phyloP scores from a whole-genome alignment of 1,140 invertebrate species.

The Procambarus virginalis region DNA sequence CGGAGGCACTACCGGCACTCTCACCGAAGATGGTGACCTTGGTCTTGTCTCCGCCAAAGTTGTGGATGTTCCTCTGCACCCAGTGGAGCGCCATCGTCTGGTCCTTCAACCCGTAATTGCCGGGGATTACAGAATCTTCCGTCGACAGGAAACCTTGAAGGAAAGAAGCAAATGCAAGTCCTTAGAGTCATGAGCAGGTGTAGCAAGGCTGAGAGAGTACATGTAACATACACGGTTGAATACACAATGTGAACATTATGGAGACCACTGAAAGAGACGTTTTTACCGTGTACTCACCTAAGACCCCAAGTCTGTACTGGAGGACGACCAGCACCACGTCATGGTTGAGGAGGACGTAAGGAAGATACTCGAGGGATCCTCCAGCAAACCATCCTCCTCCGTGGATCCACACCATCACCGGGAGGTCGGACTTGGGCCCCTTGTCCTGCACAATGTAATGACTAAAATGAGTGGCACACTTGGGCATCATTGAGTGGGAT shows the following conservation, averaged over 20 bases:
- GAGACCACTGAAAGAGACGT: too few relatives aligned
- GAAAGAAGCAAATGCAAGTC: too few relatives aligned
- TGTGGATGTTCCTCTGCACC: conserved; percentile 76
- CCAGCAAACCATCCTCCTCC: conserved; percentile 75
- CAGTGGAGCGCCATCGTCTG: conserved; percentile 77
- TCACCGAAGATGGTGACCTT: conserved; percentile 80
- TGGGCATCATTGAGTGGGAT: too few relatives aligned
- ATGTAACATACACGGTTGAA: too few relatives aligned
- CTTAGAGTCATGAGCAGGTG: too few relatives aligned
- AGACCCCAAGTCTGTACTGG: conserved; percentile 79
- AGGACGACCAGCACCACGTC: conserved; percentile 78
- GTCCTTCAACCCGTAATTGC: conserved; percentile 77
- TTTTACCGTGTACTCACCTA: conserved; percentile 73
- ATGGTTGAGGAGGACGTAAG: conserved; percentile 73
- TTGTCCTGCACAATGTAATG: neutral
- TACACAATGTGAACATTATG: too few relatives aligned
- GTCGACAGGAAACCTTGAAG: conserved; percentile 72
- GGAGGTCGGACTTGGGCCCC: conserved; percentile 49
- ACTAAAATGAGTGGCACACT: too few relatives aligned
- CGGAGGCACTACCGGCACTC: conserved; percentile 78
- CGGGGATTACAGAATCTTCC: conserved; percentile 71
- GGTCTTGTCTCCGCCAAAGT: conserved; percentile 78
- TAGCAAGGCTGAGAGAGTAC: too few relatives aligned
- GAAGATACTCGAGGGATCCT: conserved; percentile 71
- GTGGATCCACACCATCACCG: conserved; percentile 76